Evolutionary conservation across 2,797 vertebrate genomes (phyloP).

Genomic region (Gadopsis marmoratus): DNA sequence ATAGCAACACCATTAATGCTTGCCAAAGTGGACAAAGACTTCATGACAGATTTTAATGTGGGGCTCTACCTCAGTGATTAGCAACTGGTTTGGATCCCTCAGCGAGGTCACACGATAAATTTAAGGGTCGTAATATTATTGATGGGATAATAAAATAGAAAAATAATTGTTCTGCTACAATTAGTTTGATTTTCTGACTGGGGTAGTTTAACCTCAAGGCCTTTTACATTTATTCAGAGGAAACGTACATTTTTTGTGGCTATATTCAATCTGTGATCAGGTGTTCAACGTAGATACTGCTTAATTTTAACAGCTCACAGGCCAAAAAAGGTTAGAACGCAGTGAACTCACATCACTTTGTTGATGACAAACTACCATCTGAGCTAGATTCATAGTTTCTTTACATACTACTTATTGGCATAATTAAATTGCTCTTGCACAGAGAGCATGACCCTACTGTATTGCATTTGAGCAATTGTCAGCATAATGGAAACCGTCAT

Average conservation of each 20-base stretch:
- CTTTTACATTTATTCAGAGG: background rate
- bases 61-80: background rate
- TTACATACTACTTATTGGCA: background rate
- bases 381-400: conserved; percentile 32
- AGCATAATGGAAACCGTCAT: conserved; percentile 25
- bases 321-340: background rate
- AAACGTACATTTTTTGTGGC: background rate
- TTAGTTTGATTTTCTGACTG: no score
- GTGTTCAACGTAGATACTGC: background rate
- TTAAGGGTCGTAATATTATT: background rate
- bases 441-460: conserved; percentile 16
- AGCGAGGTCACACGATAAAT: background rate
- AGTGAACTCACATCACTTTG: background rate
- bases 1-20: background rate
- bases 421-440: conserved; percentile 28
- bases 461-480: conserved; percentile 34
- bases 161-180: background rate
- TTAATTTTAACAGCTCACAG: background rate
- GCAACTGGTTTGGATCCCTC: background rate
- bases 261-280: background rate
- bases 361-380: conserved; percentile 8
- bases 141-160: background rate
- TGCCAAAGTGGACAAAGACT: background rate
- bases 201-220: background rate
- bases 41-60: background rate